These are phyloP conservation scores for Aradophagus sp. DNA, from an alignment of 1,140 invertebrate genomes.

Conservation along the genomic window DNA sequence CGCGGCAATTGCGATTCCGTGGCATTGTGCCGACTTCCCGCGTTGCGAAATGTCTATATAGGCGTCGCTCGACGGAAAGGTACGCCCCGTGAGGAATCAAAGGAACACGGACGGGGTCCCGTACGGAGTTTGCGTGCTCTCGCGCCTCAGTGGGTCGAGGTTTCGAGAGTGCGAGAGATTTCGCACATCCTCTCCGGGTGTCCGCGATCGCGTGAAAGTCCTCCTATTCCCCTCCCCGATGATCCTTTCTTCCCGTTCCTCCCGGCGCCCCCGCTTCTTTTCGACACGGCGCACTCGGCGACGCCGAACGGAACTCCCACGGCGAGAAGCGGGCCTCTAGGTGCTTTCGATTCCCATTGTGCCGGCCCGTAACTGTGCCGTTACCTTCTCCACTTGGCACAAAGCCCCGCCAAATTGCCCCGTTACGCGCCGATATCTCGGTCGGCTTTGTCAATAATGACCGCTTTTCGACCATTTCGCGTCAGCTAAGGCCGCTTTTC, in stretches of 20 bases:
- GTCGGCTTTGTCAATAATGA: slow-evolving; percentile 28
- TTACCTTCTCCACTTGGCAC: slow-evolving; percentile 29
- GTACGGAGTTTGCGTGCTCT: slow-evolving; percentile 49
- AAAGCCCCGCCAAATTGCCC: slow-evolving; percentile 32
- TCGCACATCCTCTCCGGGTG: slow-evolving; percentile 59
- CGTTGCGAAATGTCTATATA: slow-evolving; percentile 38
- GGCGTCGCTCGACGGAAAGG: slow-evolving; percentile 34
- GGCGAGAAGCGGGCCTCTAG: slow-evolving; percentile 39
- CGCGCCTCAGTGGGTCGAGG: slow-evolving; percentile 53
- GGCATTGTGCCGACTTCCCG: slow-evolving; percentile 50
- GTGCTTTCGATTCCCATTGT: slow-evolving; percentile 53
- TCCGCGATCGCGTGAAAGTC: no score
- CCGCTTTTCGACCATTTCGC: slow-evolving; percentile 1
- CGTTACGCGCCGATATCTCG: slow-evolving; percentile 16
- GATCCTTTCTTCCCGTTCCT: no score
- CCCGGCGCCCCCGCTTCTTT: no score
- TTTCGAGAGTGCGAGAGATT: slow-evolving; percentile 58
- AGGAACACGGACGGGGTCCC: slow-evolving; percentile 36
- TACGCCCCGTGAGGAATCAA: slow-evolving; percentile 29
- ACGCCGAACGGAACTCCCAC: slow-evolving; percentile 50
- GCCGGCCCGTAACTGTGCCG: slow-evolving; percentile 44
- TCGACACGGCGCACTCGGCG: no score
- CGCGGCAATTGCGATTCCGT: slow-evolving; percentile 24
- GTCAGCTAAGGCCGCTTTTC: no score
- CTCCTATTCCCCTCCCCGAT: no score